Percentiles rank a stretch among this genome's conserved stretches.
phyloP scores from a whole-genome alignment of 2,888 invertebrate species.

The Drosophila trichaetosa region DNA sequence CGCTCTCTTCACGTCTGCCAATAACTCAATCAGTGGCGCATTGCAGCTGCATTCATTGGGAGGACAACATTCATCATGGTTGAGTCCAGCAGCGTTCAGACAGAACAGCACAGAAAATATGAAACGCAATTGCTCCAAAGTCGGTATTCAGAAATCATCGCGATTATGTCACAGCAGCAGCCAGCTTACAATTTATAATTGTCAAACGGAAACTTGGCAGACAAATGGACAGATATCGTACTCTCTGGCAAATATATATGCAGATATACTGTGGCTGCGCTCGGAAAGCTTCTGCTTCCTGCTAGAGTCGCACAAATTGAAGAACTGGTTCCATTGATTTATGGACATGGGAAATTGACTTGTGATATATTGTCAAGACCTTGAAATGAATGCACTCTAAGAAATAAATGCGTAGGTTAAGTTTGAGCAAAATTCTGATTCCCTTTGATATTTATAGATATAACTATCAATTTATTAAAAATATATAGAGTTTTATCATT shows the following conservation, averaged over 20 bases:
- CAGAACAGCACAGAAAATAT: constrained; percentile 43
- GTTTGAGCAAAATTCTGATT: not conserved
- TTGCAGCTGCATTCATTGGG: constrained; percentile 57
- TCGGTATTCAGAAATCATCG: constrained; percentile 62
- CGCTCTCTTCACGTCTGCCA: constrained; percentile 39
- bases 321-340: constrained; percentile 62
- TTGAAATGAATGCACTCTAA: constrained; percentile 54
- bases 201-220: constrained; percentile 71
- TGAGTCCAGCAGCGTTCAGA: not conserved
- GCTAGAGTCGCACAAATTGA: constrained; percentile 49
- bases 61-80: constrained; percentile 65
- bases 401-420: constrained; percentile 1
- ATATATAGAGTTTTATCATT: not conserved
- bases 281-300: constrained; percentile 44
- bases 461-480: not conserved
- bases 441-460: not conserved
- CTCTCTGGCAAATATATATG: not conserved
- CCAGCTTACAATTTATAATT: constrained; percentile 76
- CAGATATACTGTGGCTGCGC: constrained; percentile 14
- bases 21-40: constrained; percentile 76
- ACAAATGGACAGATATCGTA: constrained; percentile 68
- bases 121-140: constrained; percentile 46
- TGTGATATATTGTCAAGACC: constrained; percentile 72
- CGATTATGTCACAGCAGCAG: constrained; percentile 74
- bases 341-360: constrained; percentile 74